Evolutionary conservation across 2,888 invertebrate genomes (phyloP).

Genomic region (Adela reaumurella): DNA sequence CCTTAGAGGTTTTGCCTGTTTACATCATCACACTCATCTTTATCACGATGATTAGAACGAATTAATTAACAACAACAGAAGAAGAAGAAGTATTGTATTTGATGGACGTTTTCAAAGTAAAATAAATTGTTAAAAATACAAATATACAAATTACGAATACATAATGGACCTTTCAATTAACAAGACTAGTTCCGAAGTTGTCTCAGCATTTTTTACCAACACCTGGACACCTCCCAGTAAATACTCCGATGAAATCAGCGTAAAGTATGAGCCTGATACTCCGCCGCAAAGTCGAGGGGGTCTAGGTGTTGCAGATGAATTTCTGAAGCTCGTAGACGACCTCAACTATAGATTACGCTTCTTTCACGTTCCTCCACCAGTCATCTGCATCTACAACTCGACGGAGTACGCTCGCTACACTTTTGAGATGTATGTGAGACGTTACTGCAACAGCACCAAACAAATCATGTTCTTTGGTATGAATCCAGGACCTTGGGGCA

Average conservation of each 20-base stretch:
- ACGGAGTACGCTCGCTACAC: constrained; percentile 78
- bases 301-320: not conserved
- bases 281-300: not conserved
- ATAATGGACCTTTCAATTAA: not conserved
- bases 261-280: not conserved
- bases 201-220: not conserved
- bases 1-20: no score
- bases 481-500: constrained; percentile 97
- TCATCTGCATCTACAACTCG: constrained; percentile 69
- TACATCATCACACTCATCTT: no score
- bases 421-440: constrained; percentile 71
- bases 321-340: not conserved
- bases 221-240: not conserved
- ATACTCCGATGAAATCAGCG: not conserved
- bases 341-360: not conserved
- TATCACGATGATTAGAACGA: no score
- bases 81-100: no score
- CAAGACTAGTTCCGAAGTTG: not conserved
- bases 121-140: no score
- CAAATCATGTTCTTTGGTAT: constrained; percentile 83
- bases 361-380: not conserved
- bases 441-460: constrained; percentile 65
- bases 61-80: no score
- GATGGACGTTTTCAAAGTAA: no score
- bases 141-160: no score